Evolutionary conservation across 2,797 vertebrate species (phyloP).

Genomic region (Coendou prehensilis): DNA sequence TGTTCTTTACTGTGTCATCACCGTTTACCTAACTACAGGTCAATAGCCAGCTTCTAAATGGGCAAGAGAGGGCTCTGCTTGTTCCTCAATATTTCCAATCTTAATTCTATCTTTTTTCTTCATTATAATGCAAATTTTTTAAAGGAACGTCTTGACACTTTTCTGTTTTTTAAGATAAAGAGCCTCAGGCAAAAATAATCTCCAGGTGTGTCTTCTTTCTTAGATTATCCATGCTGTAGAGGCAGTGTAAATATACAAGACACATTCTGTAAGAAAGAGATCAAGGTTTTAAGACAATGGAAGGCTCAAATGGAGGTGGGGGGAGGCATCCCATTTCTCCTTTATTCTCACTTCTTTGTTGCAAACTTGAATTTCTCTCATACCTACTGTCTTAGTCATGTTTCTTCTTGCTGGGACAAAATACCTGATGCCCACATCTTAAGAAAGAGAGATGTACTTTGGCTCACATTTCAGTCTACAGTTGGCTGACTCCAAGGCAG

Average conservation of each 20-base stretch:
- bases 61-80: not conserved
- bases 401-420: not conserved
- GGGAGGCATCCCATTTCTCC: not conserved
- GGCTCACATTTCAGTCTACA: not conserved
- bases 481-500: not conserved
- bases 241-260: not conserved
- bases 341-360: constrained; percentile 35
- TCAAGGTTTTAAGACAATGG: not conserved
- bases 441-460: not conserved
- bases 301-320: not conserved
- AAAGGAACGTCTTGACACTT: not conserved
- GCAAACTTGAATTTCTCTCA: constrained; percentile 1
- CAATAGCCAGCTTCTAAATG: not conserved
- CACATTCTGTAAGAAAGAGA: not conserved
- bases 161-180: not conserved
- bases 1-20: not conserved
- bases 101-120: not conserved
- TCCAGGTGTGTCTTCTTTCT: not conserved
- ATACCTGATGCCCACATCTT: not conserved
- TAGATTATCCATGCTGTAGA: not conserved
- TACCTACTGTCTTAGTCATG: not conserved
- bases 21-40: not conserved
- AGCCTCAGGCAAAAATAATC: not conserved
- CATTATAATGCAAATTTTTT: not conserved
- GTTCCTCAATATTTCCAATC: not conserved